A percentile compares a stretch with the other conserved stretches of the same genome.
phyloP scores from a whole-genome alignment of 2,888 invertebrate genomes.

The Auanema sp. region DNA sequence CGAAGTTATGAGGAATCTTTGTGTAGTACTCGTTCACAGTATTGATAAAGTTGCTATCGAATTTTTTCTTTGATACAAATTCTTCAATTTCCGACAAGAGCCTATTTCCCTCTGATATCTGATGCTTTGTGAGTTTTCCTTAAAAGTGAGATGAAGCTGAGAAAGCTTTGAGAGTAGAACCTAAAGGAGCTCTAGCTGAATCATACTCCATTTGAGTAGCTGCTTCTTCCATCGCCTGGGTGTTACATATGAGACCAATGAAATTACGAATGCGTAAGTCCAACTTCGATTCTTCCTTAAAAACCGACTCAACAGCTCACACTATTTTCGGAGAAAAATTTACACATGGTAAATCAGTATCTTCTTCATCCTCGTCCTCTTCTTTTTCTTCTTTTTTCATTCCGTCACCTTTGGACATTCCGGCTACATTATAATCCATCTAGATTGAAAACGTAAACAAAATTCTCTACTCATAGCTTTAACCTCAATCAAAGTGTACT shows the following conservation, averaged over 20 bases:
- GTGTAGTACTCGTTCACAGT: conserved; percentile 77
- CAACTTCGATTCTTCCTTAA: conserved; percentile 50
- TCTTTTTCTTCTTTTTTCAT: not conserved
- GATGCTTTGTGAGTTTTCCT: conserved; percentile 68
- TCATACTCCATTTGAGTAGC: conserved; percentile 69
- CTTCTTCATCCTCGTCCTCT: conserved; percentile 31
- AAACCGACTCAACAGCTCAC: not conserved
- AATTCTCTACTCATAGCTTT: no score
- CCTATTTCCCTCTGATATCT: conserved; percentile 68
- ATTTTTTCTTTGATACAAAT: conserved; percentile 47
- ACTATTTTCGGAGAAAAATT: conserved; percentile 5
- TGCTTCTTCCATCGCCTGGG: conserved; percentile 68
- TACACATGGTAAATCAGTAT: no score
- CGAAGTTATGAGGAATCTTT: conserved; percentile 79
- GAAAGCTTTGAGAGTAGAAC: conserved; percentile 45
- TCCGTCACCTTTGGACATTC: conserved; percentile 1
- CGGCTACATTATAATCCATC: conserved; percentile 15
- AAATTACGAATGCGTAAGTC: conserved; percentile 64
- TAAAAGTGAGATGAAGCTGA: conserved; percentile 22
- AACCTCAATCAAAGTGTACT: conserved; percentile 21
- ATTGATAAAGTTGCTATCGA: conserved; percentile 57
- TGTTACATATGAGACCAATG: conserved; percentile 67
- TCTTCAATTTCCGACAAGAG: conserved; percentile 67
- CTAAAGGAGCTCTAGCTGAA: conserved; percentile 67
- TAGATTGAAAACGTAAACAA: not conserved